Conservation (phyloP, 2,888 invertebrate species). For the Thalpophila matura region DNA sequence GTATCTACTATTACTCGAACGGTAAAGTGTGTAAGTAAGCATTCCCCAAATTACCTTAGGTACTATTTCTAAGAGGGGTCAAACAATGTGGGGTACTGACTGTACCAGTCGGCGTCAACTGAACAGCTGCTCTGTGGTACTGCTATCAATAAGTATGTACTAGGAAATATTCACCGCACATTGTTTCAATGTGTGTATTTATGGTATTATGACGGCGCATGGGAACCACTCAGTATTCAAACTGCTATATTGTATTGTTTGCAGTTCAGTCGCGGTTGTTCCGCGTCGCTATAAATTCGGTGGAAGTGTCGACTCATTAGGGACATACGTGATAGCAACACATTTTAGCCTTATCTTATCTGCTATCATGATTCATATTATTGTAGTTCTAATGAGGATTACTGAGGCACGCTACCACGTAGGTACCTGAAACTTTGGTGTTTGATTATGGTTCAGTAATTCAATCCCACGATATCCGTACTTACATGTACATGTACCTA, state of each 20-base stretch:
- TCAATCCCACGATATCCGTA: neutral
- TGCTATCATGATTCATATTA: constrained; percentile 4
- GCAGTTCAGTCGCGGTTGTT: neutral
- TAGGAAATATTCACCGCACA: too few species aligned
- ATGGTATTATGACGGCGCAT: neutral
- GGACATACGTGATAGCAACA: neutral
- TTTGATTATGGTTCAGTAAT: neutral
- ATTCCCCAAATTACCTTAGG: too few species aligned
- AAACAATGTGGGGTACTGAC: too few species aligned
- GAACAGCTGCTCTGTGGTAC: too few species aligned
- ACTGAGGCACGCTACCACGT: neutral
- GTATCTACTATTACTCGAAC: too few species aligned
- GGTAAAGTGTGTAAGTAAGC: too few species aligned
- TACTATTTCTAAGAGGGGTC: too few species aligned
- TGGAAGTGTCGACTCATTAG: neutral
- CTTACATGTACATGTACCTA: too few species aligned
- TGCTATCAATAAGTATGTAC: too few species aligned
- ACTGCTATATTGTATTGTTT: constrained; percentile 9
- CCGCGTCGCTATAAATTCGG: constrained; percentile 16
- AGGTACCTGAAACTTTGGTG: too few species aligned
- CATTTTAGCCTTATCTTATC: constrained; percentile 28
- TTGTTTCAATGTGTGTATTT: too few species aligned
- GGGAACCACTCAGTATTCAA: constrained; percentile 11
- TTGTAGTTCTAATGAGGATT: constrained; percentile 6
- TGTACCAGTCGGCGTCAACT: too few species aligned